These are phyloP conservation scores for Scomberomorus guttatus DNA, from an alignment of 2,797 vertebrate genomes.

Conservation along the genomic window DNA sequence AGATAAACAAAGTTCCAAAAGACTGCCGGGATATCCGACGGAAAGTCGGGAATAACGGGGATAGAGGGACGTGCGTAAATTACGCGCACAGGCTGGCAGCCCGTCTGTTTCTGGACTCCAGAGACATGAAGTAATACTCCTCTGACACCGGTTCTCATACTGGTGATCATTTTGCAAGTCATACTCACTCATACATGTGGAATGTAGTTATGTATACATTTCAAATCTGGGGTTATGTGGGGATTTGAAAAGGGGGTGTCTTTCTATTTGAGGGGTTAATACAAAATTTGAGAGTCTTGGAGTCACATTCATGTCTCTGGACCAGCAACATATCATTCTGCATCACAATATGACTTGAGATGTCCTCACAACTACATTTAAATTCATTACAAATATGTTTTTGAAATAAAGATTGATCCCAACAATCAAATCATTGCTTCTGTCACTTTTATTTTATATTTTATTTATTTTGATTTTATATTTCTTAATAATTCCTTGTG, in stretches of 20 bases:
- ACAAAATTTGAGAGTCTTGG: background rate
- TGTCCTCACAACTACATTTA: background rate
- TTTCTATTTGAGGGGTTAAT: background rate
- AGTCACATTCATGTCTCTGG: background rate
- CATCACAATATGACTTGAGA: background rate
- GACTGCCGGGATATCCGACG: constrained; percentile 79
- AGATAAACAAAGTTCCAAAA: constrained; percentile 74
- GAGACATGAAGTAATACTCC: constrained; percentile 17
- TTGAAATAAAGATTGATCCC: background rate
- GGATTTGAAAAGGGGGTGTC: background rate
- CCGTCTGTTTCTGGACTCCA: constrained; percentile 24
- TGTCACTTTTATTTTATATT: no score
- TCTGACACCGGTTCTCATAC: constrained; percentile 17
- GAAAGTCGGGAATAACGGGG: constrained; percentile 78
- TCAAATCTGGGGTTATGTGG: no score
- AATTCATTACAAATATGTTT: background rate
- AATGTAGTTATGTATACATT: background rate
- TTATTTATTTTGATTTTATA: background rate
- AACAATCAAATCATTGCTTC: background rate
- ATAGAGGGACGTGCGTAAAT: constrained; percentile 68
- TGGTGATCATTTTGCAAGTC: background rate
- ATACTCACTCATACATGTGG: background rate
- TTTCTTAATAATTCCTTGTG: background rate
- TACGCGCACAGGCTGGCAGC: constrained; percentile 50
- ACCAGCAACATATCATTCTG: background rate